A percentile compares a stretch with the other conserved stretches of the same genome.
These are phyloP conservation scores for Nothobranchius kuhntae DNA, from an alignment of 2,113 vertebrate genomes.

Conservation along the genomic window DNA sequence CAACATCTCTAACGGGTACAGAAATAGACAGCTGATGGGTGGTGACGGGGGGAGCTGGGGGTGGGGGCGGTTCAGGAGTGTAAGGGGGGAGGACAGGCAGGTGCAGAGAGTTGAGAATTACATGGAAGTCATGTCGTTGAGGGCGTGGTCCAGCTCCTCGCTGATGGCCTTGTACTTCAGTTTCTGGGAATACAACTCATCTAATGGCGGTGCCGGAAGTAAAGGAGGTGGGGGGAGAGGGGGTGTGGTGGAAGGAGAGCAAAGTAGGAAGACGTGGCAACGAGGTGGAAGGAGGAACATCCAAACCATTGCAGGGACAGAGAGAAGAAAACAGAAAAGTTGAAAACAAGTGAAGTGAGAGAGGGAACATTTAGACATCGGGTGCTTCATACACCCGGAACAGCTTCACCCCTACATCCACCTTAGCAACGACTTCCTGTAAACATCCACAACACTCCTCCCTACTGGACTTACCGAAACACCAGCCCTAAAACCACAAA, in stretches of 20 bases:
- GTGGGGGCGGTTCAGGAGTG: neutral
- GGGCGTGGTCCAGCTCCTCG: conserved; percentile 99
- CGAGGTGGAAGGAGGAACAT: conserved; percentile 53
- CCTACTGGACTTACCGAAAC: conserved; percentile 25
- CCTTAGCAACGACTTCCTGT: too few relatives aligned
- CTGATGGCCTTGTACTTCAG: conserved; percentile 99
- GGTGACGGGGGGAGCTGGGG: neutral
- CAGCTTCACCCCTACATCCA: neutral
- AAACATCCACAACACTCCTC: conserved; percentile 11
- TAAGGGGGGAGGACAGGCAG: conserved; percentile 42
- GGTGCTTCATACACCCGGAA: conserved; percentile 8
- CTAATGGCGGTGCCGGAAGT: conserved; percentile 72
- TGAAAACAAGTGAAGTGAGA: conserved; percentile 27
- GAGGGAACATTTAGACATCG: conserved; percentile 24
- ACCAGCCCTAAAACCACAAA: neutral
- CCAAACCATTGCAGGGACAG: conserved; percentile 36
- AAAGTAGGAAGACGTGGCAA: conserved; percentile 57
- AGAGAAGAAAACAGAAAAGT: conserved; percentile 24
- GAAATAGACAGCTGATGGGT: neutral
- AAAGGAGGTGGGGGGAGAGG: conserved; percentile 5
- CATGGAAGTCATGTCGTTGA: conserved; percentile 99
- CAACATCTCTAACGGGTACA: neutral
- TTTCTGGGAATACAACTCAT: conserved; percentile 99
- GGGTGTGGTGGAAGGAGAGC: conserved; percentile 37
- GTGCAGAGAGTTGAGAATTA: conserved; percentile 81